Conservation (phyloP, 1,140 invertebrate genomes). For the Temnothorax curvispinosus region DNA sequence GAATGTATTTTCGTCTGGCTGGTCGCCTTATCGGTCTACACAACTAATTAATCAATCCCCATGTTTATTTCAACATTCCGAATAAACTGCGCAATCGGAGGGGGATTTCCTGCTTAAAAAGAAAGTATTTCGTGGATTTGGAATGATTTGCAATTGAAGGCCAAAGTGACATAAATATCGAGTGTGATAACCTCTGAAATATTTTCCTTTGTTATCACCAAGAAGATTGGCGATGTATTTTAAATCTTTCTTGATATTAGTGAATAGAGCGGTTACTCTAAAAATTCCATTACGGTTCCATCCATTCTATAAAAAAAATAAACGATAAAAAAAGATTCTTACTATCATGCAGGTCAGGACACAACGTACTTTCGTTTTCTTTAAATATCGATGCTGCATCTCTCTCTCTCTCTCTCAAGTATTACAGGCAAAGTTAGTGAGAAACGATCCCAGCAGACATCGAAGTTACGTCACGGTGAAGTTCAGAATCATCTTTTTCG, state of each 20-base stretch:
- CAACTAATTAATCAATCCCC: slow-evolving; percentile 45
- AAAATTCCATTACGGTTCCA: not conserved
- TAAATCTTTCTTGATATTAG: not conserved
- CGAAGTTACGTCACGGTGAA: not conserved
- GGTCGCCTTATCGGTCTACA: slow-evolving; percentile 18
- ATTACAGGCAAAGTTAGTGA: not conserved
- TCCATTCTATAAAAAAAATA: not conserved
- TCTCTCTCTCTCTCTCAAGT: not conserved
- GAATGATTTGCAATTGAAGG: not conserved
- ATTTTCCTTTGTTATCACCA: not conserved
- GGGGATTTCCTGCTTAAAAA: not conserved
- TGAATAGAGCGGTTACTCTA: not conserved
- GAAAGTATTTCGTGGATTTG: slow-evolving; percentile 22
- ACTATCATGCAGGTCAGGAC: not conserved
- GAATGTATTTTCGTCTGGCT: slow-evolving; percentile 34
- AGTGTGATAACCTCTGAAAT: slow-evolving; percentile 7
- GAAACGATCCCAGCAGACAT: not conserved
- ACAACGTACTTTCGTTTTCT: not conserved
- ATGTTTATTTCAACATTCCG: slow-evolving; percentile 32
- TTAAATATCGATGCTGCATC: not conserved
- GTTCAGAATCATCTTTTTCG: not conserved
- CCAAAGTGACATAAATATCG: slow-evolving; percentile 9
- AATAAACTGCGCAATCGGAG: not conserved
- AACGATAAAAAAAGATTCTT: not conserved
- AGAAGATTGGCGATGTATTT: not conserved